Conservation (phyloP, 1,140 invertebrate genomes). For the Caenorhabditis brenneri region DNA sequence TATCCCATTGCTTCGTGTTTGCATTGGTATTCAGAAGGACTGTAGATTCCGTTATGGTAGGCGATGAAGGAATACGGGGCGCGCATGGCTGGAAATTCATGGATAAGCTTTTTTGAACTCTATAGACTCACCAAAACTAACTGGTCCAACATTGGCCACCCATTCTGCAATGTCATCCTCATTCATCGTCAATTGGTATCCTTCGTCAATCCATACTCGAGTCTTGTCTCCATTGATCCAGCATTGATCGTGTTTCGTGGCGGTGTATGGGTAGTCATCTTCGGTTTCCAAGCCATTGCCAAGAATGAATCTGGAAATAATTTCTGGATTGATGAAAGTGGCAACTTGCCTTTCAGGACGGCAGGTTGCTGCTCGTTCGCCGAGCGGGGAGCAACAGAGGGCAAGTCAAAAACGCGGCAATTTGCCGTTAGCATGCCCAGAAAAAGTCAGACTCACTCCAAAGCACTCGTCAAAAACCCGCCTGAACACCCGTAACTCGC, state of each 20-base stretch:
- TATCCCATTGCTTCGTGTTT: not conserved
- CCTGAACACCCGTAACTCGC: conserved; percentile 41
- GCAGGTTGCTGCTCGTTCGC: no score
- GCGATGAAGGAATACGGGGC: not conserved
- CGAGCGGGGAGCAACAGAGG: no score
- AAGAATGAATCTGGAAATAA: not conserved
- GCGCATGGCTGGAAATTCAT: not conserved
- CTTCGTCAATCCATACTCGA: not conserved
- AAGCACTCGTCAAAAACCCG: conserved; percentile 14
- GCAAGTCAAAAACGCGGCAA: no score
- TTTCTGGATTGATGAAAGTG: no score
- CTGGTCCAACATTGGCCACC: conserved; percentile 19
- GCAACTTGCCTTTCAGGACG: no score
- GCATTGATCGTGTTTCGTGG: not conserved
- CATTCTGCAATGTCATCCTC: conserved; percentile 33
- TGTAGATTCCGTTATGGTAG: not conserved
- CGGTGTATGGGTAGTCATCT: not conserved
- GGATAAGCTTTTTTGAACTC: not conserved
- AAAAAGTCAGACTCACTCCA: conserved; percentile 44
- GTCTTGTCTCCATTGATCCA: not conserved
- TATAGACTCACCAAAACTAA: conserved; percentile 47
- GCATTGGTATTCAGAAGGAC: not conserved
- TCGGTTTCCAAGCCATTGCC: not conserved
- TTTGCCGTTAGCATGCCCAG: no score
- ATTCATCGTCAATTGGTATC: not conserved